Conservation (phyloP, 2,797 vertebrate genomes). For the Poecilia picta region DNA sequence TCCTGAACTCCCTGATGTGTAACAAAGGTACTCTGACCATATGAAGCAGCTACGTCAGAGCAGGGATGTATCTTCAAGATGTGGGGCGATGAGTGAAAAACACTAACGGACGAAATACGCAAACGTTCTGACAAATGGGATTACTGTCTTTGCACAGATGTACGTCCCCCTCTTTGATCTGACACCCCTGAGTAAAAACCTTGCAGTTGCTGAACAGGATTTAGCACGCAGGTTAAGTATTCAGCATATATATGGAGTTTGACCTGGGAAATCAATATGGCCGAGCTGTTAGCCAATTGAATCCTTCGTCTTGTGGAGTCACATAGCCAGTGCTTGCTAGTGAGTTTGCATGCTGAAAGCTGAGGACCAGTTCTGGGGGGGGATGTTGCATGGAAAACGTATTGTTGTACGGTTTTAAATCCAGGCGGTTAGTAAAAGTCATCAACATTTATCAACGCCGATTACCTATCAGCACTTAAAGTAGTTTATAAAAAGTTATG, state of each 20-base stretch:
- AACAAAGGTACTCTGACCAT: not conserved
- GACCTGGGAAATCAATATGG: not conserved
- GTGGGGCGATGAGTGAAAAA: not conserved
- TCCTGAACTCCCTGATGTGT: not conserved
- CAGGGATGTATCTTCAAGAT: not conserved
- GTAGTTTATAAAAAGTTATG: slow-evolving; percentile 8
- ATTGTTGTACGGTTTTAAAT: not conserved
- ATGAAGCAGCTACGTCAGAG: not conserved
- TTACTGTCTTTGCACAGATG: not conserved
- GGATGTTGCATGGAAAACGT: not conserved
- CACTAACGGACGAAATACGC: not conserved
- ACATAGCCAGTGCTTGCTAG: not conserved
- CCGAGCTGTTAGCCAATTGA: not conserved
- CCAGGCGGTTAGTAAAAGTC: not conserved
- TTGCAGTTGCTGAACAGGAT: not conserved
- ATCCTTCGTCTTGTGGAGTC: not conserved
- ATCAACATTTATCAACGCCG: not conserved
- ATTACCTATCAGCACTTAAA: not conserved
- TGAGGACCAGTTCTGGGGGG: not conserved
- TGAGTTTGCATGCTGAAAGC: not conserved
- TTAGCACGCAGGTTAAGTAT: not conserved
- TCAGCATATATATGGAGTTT: not conserved
- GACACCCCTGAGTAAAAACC: not conserved
- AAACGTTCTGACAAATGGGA: not conserved
- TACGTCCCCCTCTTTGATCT: not conserved